A percentile compares a stretch with the other conserved stretches of the same genome.
phyloP scores from a whole-genome alignment of 2,797 vertebrate genomes.

The Steatocranus sp. region DNA sequence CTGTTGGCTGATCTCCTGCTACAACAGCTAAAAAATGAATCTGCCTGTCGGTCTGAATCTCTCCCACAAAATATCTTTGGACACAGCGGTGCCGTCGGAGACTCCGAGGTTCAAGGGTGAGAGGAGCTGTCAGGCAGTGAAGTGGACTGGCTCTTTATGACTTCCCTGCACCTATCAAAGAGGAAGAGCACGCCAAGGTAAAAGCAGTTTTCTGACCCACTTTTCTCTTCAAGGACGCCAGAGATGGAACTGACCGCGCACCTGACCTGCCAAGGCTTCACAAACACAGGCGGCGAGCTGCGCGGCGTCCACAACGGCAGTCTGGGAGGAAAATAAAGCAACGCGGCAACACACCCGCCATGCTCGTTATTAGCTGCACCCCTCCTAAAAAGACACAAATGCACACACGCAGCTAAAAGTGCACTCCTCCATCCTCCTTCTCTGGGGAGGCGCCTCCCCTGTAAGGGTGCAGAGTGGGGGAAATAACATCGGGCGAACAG shows the following conservation, averaged over 20 bases:
- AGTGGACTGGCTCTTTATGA: slow-evolving; percentile 38
- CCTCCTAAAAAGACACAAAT: neutral
- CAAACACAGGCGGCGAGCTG: slow-evolving; percentile 1
- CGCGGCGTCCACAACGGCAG: neutral
- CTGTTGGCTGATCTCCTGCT: neutral
- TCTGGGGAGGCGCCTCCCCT: slow-evolving; percentile 31
- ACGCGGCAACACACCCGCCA: neutral
- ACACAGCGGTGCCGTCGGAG: neutral
- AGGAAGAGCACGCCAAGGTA: slow-evolving; percentile 23
- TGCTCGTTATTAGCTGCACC: slow-evolving; percentile 18
- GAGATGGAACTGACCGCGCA: slow-evolving; percentile 37
- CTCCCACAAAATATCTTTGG: neutral
- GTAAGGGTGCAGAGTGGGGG: slow-evolving; percentile 43
- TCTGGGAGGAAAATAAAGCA: neutral
- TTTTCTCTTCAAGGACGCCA: slow-evolving; percentile 46
- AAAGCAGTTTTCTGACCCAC: slow-evolving; percentile 45
- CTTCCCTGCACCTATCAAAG: slow-evolving; percentile 28
- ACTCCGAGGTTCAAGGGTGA: slow-evolving; percentile 17
- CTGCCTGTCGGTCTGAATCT: neutral
- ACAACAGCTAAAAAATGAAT: neutral
- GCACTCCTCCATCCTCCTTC: slow-evolving; percentile 4
- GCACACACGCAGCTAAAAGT: slow-evolving; percentile 4
- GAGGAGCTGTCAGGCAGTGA: slow-evolving; percentile 23
- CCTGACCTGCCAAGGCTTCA: slow-evolving; percentile 18
- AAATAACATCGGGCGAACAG: slow-evolving; percentile 84